These are phyloP conservation scores for Mesoligia furuncula DNA, from an alignment of 2,888 invertebrate genomes.

Conservation along the genomic window DNA sequence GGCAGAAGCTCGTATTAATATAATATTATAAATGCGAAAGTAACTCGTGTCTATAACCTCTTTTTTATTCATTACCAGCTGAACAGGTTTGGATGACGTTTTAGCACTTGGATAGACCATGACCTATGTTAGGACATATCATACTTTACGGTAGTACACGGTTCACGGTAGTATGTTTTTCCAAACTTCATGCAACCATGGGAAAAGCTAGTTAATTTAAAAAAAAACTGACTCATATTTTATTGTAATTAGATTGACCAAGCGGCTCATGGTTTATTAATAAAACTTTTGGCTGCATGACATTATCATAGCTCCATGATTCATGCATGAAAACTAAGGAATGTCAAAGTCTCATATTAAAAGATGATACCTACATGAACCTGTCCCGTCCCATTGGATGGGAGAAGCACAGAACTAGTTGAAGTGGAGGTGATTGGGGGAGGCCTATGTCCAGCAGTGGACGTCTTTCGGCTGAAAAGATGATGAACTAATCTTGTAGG, in stretches of 20 bases:
- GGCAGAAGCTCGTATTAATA: background rate
- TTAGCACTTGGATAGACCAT: background rate
- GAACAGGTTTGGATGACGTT: background rate
- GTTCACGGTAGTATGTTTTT: background rate
- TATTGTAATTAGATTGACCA: conserved; percentile 4
- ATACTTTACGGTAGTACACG: background rate
- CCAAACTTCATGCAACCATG: fast-evolving
- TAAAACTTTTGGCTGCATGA: conserved; percentile 3
- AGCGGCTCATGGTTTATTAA: conserved; percentile 10
- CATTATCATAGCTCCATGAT: background rate
- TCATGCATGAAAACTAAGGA: conserved; percentile 21
- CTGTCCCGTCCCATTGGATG: no score
- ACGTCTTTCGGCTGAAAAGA: no score
- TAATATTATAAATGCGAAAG: background rate
- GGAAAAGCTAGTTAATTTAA: background rate
- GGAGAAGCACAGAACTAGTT: no score
- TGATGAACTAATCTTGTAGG: background rate
- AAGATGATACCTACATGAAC: background rate
- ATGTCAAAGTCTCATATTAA: background rate
- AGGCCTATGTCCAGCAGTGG: no score
- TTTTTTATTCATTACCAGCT: background rate
- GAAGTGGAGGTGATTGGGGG: no score
- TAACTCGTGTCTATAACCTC: no score
- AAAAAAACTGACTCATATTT: background rate
- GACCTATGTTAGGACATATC: no score